Base-by-base conservation (phyloP, 92 coral and sea anemone genomes). In the Muricea muricata region DNA sequence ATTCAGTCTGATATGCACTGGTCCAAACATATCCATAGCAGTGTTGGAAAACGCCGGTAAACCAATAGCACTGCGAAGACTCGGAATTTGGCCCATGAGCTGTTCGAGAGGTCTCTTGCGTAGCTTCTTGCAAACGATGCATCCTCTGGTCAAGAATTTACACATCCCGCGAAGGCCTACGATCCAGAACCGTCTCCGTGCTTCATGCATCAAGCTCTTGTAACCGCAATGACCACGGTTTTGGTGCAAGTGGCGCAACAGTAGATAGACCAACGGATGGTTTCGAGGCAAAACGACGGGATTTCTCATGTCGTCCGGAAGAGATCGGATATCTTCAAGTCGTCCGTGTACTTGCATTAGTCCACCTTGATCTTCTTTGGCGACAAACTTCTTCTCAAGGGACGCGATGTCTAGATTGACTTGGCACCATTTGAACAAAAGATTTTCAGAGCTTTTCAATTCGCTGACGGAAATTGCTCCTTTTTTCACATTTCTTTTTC, bases 11-110 rank as follows among this genome's bases (percentile, higher is more conserved):
- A 89, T 89, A 30, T 89, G 93, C 24, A 86, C 0, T 20, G 93
- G 90, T 0, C 93, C 90, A 32, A 89, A 86, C 93, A 89, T 89
- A 40, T 85, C 90, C 82, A 86, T 56, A 0, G 92, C 92, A 0
- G 92, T 89, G 79, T 56, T 57, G 6, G 90, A 52, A 74, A 89
- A 89, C 41, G 93, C 83, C 1, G 93, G 87, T 10, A 74, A 26
- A 17, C 90, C 93, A 0, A 40, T 78, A 20, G 87, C 88, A 5
- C 63, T 84, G 3, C 93, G 84, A 6, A 90, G 75, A 35, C 79
- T 90, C 33, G 93, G 93, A 12, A 90, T 9, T 67, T 90, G 90
- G 6, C 90, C 93, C 93, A 86, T 81, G 29, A 90, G 61, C 55
- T 90, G 93, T 11, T 80, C 84, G 3, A 90, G 81, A 30, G 87